A percentile compares a stretch with the other conserved stretches of the same genome.
Conservation (phyloP, 2,888 invertebrate genomes). For the Ennomos quercinarius region DNA sequence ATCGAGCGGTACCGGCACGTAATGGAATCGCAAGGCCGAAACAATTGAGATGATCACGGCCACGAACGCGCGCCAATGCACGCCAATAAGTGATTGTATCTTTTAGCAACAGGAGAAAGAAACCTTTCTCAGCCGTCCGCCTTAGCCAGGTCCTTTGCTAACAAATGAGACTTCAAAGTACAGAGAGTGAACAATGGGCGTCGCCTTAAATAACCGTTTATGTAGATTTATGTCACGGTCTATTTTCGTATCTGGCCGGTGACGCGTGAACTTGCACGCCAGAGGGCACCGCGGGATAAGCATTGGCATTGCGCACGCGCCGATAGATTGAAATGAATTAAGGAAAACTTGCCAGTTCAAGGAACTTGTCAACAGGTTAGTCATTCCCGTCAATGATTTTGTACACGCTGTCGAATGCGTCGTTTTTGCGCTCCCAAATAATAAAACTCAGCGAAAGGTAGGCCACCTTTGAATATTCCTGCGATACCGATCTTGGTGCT, state of each 20-base stretch:
- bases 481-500: slow-evolving; percentile 13
- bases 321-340: slow-evolving; percentile 42
- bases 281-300: slow-evolving; percentile 57
- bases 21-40: slow-evolving; percentile 76
- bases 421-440: slow-evolving; percentile 22
- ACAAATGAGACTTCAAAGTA: slow-evolving; percentile 15
- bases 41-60: slow-evolving; percentile 67
- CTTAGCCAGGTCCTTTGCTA: not conserved
- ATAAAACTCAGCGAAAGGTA: slow-evolving; percentile 19
- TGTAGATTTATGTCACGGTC: slow-evolving; percentile 81
- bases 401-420: slow-evolving; percentile 16
- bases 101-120: slow-evolving; percentile 25
- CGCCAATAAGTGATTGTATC: slow-evolving; percentile 30
- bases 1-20: slow-evolving; percentile 51
- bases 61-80: slow-evolving; percentile 46
- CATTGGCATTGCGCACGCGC: slow-evolving; percentile 21
- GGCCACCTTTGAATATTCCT: slow-evolving; percentile 13
- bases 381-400: slow-evolving; percentile 43
- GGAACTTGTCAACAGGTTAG: slow-evolving; percentile 46
- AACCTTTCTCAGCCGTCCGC: slow-evolving; percentile 14
- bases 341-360: slow-evolving; percentile 53
- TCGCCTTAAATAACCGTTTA: slow-evolving; percentile 74
- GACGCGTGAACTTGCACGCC: slow-evolving; percentile 68
- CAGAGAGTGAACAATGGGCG: slow-evolving; percentile 57
- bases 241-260: slow-evolving; percentile 70